Evolutionary conservation across 2,113 vertebrate genomes (phyloP).

Genomic region (Condylura cristata): DNA sequence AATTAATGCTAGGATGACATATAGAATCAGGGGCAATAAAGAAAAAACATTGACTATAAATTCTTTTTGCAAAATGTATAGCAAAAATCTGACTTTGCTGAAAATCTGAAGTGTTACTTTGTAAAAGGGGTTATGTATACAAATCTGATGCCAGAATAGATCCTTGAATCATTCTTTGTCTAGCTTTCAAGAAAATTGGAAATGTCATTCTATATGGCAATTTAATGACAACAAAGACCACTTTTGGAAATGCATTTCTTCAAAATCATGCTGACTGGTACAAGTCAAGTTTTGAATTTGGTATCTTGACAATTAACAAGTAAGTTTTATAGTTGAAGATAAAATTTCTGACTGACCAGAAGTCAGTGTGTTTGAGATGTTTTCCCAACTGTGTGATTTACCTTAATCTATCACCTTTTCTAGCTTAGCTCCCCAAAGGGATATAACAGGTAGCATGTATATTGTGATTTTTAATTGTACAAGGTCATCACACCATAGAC

Average conservation of each 20-base stretch:
- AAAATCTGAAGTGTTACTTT: slow-evolving; percentile 43
- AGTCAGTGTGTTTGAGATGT: not conserved
- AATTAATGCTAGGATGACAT: slow-evolving; percentile 17
- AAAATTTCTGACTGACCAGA: not conserved
- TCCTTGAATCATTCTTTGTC: not conserved
- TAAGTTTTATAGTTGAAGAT: not conserved
- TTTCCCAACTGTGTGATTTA: not conserved
- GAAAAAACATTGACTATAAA: slow-evolving; percentile 17
- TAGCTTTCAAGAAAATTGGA: slow-evolving; percentile 27
- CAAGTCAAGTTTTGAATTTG: not conserved
- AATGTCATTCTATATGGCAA: not conserved
- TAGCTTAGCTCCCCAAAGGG: not conserved
- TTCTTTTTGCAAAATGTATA: slow-evolving; percentile 58
- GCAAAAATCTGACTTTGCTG: not conserved
- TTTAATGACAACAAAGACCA: not conserved
- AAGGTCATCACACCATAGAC: not conserved
- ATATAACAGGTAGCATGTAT: not conserved
- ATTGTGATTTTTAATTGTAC: not conserved
- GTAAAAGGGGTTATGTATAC: not conserved
- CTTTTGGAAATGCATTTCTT: not conserved
- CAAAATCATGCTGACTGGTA: not conserved
- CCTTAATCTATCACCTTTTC: not conserved
- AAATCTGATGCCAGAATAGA: not conserved
- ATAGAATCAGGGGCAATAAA: not conserved
- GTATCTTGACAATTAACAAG: not conserved